phyloP scores from a whole-genome alignment of 2,797 vertebrate species.

The Molossus alvarezi region DNA sequence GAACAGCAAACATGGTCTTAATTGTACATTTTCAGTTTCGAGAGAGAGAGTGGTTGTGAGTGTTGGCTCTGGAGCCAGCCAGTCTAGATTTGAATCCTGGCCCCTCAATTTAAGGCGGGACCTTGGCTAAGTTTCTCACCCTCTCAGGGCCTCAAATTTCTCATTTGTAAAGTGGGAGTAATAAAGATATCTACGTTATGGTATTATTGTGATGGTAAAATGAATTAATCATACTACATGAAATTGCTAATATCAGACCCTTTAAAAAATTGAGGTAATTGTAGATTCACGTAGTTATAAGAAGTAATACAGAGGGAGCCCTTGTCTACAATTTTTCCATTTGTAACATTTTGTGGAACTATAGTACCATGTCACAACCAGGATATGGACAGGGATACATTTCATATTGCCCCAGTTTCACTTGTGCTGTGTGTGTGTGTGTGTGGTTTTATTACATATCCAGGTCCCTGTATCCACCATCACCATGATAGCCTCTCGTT shows the following conservation, averaged over 20 bases:
- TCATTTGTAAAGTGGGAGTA: neutral
- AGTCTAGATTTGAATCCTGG: neutral
- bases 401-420: neutral
- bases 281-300: neutral
- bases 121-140: neutral
- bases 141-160: neutral
- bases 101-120: neutral
- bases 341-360: neutral
- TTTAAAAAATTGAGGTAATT: neutral
- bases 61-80: neutral
- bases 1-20: neutral
- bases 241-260: neutral
- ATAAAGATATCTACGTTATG: neutral
- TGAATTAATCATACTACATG: neutral
- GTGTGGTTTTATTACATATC: neutral
- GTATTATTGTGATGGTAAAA: neutral
- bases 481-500: fast-evolving
- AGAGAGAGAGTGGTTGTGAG: neutral
- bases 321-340: neutral
- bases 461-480: too few relatives aligned
- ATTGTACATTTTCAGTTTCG: neutral
- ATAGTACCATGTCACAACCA: neutral
- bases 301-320: neutral
- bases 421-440: neutral
- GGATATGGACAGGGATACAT: neutral